Percentiles rank a stretch among this genome's conserved stretches.
phyloP scores from a whole-genome alignment of 2,113 vertebrate genomes.

The Coptodon bakossiorum region DNA sequence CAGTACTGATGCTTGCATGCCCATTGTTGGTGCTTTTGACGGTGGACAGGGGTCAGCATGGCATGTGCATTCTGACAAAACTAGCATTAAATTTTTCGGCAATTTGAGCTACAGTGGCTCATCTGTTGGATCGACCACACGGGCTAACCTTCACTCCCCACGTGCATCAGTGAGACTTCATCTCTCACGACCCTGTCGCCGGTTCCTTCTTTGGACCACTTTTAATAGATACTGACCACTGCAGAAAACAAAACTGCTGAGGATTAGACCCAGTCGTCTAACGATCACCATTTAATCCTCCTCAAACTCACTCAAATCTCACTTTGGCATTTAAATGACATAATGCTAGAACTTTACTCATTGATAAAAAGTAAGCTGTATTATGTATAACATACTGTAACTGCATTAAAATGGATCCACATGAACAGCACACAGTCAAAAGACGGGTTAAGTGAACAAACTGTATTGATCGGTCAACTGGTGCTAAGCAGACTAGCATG shows the following conservation, averaged over 20 bases:
- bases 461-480: background rate
- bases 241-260: background rate
- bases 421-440: background rate
- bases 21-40: background rate
- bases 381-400: background rate
- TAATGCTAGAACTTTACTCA: background rate
- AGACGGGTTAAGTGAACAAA: background rate
- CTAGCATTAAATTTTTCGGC: background rate
- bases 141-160: rapidly evolving
- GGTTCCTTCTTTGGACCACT: background rate
- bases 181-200: rapidly evolving
- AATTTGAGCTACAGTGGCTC: background rate
- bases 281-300: background rate
- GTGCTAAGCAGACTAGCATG: background rate
- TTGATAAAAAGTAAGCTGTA: background rate
- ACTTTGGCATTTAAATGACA: background rate
- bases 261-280: rapidly evolving
- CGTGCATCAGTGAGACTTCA: background rate
- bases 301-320: background rate
- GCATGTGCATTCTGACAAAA: background rate
- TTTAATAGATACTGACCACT: background rate
- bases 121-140: background rate
- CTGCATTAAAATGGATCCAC: background rate
- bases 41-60: background rate
- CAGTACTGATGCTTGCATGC: background rate